These are phyloP conservation scores for Formica exsecta DNA, from an alignment of 1,140 invertebrate genomes.

Conservation along the genomic window DNA sequence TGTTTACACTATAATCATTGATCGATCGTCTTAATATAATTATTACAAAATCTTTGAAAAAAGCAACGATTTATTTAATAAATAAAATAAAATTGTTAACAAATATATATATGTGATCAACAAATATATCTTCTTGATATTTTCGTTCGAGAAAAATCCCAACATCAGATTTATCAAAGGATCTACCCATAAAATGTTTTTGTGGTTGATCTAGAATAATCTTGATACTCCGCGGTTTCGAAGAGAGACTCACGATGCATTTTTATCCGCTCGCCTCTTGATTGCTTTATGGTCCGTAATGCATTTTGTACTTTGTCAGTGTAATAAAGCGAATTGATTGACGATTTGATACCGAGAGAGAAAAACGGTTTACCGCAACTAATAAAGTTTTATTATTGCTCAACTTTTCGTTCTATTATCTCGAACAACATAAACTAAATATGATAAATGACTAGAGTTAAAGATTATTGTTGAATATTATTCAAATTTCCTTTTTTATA, in stretches of 20 bases:
- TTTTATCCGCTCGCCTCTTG: constrained; percentile 26
- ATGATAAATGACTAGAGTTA: neutral
- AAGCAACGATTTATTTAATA: neutral
- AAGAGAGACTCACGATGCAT: neutral
- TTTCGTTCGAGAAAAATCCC: neutral
- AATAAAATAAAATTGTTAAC: neutral
- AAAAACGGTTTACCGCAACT: neutral
- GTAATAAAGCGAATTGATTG: constrained; percentile 31
- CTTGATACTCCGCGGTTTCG: neutral
- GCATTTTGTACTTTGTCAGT: neutral
- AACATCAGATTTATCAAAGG: neutral
- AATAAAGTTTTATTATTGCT: neutral
- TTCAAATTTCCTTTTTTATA: neutral
- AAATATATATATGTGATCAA: no score
- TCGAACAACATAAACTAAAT: neutral
- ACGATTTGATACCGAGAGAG: constrained; percentile 19
- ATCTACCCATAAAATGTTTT: neutral
- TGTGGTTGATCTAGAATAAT: neutral
- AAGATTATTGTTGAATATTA: neutral
- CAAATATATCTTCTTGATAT: neutral
- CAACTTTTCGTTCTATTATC: neutral
- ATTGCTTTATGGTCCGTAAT: constrained; percentile 43
- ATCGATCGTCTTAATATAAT: neutral
- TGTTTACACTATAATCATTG: neutral
- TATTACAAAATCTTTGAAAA: neutral